phyloP scores from a whole-genome alignment of 2,888 invertebrate genomes.

The Hypolimnas misippus region DNA sequence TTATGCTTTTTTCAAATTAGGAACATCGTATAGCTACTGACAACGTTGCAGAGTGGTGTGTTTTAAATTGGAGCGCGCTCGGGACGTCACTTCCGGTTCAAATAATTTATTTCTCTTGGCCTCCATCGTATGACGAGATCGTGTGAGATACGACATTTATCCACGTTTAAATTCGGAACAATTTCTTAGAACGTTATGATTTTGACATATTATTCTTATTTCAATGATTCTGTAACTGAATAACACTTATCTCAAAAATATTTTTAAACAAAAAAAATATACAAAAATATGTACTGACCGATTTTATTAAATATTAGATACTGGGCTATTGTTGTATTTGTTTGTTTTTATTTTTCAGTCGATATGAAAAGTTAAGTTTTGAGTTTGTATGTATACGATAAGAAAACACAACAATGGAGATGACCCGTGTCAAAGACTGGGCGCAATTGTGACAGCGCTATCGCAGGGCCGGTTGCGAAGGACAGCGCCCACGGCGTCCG shows the following conservation, averaged over 20 bases:
- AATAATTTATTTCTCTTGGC: constrained; percentile 80
- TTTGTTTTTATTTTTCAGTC: neutral
- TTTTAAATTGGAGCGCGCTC: constrained; percentile 78
- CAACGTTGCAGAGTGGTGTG: constrained; percentile 57
- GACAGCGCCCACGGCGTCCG: constrained; percentile 77
- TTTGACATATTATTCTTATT: constrained; percentile 55
- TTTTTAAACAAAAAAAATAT: neutral
- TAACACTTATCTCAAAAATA: neutral
- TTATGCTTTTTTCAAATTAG: constrained; percentile 42
- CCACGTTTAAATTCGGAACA: constrained; percentile 74
- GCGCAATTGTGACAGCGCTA: constrained; percentile 62
- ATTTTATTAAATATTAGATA: neutral
- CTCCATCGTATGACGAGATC: constrained; percentile 76
- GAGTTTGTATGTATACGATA: constrained; percentile 19
- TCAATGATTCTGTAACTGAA: constrained; percentile 26
- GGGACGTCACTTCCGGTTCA: constrained; percentile 82
- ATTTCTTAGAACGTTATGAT: constrained; percentile 72
- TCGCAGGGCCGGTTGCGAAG: constrained; percentile 72
- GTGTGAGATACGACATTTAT: constrained; percentile 72
- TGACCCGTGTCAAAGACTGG: constrained; percentile 51
- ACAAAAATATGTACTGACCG: neutral
- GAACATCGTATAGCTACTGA: constrained; percentile 47
- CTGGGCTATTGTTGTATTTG: neutral
- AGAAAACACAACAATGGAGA: constrained; percentile 28
- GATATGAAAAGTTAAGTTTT: constrained; percentile 19